Percentiles rank a stretch among this genome's conserved stretches.
phyloP scores from a whole-genome alignment of 2,113 vertebrate species.

The Cephalopterus ornatus region DNA sequence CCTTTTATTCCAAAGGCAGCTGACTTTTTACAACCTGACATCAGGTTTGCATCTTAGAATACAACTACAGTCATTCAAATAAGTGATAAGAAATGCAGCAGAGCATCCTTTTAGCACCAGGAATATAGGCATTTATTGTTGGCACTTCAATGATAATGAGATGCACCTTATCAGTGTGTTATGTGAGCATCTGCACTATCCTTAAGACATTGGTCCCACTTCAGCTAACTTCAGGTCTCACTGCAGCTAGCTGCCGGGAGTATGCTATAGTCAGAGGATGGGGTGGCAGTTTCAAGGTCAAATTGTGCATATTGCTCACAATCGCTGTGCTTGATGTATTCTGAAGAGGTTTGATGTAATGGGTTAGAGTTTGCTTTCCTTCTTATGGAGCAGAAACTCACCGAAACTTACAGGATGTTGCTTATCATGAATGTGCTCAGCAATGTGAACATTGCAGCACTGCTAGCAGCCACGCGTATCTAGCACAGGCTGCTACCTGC shows the following conservation, averaged over 20 bases:
- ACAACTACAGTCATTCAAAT: not conserved
- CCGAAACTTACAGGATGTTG: not conserved
- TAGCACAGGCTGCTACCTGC: not conserved
- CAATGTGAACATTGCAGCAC: fast-evolving
- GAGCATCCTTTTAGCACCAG: not conserved
- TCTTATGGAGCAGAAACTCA: not conserved
- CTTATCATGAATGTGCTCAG: not conserved
- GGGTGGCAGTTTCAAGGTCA: not conserved
- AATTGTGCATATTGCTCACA: not conserved
- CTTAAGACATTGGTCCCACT: not conserved
- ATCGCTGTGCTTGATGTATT: not conserved
- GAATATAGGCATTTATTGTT: not conserved
- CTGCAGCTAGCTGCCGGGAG: not conserved
- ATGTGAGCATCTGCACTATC: not conserved
- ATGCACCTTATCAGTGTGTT: not conserved
- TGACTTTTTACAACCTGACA: conserved; percentile 6
- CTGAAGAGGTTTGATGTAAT: not conserved
- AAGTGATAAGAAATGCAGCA: not conserved
- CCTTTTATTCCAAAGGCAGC: not conserved
- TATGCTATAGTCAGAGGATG: not conserved
- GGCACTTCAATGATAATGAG: not conserved
- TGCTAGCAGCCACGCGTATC: not conserved
- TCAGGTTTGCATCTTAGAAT: not conserved
- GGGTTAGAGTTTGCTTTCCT: not conserved
- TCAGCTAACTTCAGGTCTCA: not conserved